phyloP scores from a whole-genome alignment of 2,113 vertebrate genomes.

The Entelurus aequoreus region DNA sequence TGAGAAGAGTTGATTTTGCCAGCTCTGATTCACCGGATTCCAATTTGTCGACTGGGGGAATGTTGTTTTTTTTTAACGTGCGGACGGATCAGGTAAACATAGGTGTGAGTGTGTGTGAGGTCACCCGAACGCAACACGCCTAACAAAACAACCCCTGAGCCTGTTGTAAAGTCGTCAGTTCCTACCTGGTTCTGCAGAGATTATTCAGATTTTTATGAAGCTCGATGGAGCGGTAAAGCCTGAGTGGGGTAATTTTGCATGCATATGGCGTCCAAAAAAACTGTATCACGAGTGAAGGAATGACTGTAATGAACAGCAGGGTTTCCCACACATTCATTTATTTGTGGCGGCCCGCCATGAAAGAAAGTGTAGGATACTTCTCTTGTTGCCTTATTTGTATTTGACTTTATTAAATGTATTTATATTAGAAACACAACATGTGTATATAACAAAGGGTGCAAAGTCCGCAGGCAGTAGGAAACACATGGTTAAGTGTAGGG shows the following conservation, averaged over 20 bases:
- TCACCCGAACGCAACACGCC: constrained; percentile 3
- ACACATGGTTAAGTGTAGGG: no score
- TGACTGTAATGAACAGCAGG: no score
- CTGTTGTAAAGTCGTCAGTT: background rate
- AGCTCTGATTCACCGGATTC: constrained; percentile 17
- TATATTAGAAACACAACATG: no score
- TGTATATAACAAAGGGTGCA: no score
- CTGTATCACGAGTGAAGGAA: no score
- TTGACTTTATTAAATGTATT: no score
- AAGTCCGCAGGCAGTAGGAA: no score
- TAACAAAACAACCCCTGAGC: background rate
- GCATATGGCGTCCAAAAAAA: no score
- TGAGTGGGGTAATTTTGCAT: background rate
- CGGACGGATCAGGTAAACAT: constrained; percentile 13
- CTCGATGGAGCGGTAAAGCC: background rate
- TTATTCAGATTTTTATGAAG: constrained; percentile 2
- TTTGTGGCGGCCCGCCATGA: no score
- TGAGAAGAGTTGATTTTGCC: constrained; percentile 23
- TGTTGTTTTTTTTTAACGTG: constrained; percentile 3
- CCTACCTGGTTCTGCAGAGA: background rate
- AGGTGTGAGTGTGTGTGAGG: constrained; percentile 18
- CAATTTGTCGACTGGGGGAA: constrained; percentile 12
- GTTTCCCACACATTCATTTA: no score
- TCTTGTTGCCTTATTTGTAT: no score
- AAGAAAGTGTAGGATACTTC: no score